Evolutionary conservation across 2,888 invertebrate genomes (phyloP).

Genomic region (Hydriomena furcata): DNA sequence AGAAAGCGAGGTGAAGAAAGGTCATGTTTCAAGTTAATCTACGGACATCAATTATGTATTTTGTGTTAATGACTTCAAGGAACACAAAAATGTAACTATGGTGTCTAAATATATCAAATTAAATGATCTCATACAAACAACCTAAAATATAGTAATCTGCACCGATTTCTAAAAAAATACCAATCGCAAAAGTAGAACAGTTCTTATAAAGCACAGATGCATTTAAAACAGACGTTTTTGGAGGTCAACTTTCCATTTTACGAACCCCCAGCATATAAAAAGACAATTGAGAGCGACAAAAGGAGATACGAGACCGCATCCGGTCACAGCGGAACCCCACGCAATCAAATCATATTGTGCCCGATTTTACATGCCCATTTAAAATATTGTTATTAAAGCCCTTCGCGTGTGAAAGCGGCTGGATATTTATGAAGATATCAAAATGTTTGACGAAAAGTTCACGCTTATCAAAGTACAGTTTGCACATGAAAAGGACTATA

Average conservation of each 20-base stretch:
- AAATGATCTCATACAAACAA: conserved; percentile 6
- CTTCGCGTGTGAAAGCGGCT: conserved; percentile 65
- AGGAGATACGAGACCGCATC: conserved; percentile 51
- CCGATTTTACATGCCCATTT: conserved; percentile 44
- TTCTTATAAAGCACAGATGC: conserved; percentile 32
- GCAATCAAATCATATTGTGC: conserved; percentile 44
- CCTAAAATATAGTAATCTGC: conserved; percentile 2
- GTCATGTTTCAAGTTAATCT: conserved; percentile 32
- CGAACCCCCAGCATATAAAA: conserved; percentile 58
- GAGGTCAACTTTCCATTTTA: conserved; percentile 70
- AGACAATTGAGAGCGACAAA: conserved; percentile 58
- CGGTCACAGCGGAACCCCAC: conserved; percentile 47
- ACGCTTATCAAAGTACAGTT: conserved; percentile 57
- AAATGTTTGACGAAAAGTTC: conserved; percentile 51
- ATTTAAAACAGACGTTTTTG: conserved; percentile 32
- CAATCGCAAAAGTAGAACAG: conserved; percentile 31
- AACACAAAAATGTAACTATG: conserved; percentile 1
- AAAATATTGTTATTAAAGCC: conserved; percentile 48
- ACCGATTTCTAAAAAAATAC: conserved; percentile 36
- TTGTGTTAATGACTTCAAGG: too few species aligned
- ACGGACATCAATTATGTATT: conserved; percentile 15
- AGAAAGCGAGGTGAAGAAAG: conserved; percentile 39
- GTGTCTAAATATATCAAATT: conserved; percentile 1
- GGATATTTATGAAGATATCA: conserved; percentile 72
- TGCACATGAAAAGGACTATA: conserved; percentile 56